A percentile compares a stretch with the other conserved stretches of the same genome.
Evolutionary conservation across 2,113 vertebrate genomes (phyloP).

Genomic region (Campylomormyrus numenius): DNA sequence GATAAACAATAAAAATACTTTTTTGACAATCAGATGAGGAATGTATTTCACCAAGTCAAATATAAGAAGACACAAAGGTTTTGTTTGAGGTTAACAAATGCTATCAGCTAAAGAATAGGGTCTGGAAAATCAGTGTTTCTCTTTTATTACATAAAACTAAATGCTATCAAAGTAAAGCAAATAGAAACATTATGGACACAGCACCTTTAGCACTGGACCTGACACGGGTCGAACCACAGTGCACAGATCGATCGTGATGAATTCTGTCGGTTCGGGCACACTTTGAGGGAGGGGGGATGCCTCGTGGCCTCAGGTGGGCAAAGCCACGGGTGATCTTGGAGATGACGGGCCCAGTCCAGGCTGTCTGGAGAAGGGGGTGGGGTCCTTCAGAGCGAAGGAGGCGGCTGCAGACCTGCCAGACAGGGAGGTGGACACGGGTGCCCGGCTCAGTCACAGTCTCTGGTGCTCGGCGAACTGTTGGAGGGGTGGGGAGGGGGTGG

Average conservation of each 20-base stretch:
- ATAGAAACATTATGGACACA: not conserved
- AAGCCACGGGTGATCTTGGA: not conserved
- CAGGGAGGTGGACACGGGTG: not conserved
- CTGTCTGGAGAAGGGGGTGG: not conserved
- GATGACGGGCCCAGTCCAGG: not conserved
- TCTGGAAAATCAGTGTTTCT: not conserved
- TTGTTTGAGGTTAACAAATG: not conserved
- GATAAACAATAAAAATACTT: not conserved
- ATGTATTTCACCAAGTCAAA: not conserved
- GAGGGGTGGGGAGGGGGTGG: not conserved
- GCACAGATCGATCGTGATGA: not conserved
- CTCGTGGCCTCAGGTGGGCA: not conserved
- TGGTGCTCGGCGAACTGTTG: not conserved
- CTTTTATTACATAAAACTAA: slow-evolving; percentile 6
- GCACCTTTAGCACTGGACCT: not conserved
- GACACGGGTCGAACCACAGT: not conserved
- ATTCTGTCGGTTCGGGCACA: not conserved
- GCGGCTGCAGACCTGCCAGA: not conserved
- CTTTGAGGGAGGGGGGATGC: not conserved
- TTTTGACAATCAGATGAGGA: not conserved
- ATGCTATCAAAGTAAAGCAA: not conserved
- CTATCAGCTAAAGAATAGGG: not conserved
- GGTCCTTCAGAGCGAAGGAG: not conserved
- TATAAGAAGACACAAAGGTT: not conserved
- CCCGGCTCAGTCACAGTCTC: not conserved